Evolutionary conservation across 2,113 vertebrate genomes (phyloP).

Genomic region (Dasypus novemcinctus): DNA sequence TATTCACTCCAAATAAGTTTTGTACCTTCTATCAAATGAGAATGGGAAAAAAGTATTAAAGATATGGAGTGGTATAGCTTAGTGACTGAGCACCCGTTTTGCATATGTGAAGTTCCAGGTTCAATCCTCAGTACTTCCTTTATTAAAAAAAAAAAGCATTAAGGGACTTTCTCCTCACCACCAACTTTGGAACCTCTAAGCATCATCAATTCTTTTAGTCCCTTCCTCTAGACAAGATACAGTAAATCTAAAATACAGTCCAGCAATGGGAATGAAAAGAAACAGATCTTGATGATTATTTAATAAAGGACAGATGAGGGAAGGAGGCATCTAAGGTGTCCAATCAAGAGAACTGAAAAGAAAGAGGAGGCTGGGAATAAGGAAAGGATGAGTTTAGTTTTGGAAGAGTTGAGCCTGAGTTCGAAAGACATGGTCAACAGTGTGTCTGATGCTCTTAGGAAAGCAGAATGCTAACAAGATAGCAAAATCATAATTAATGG

Average conservation of each 20-base stretch:
- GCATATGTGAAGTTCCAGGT: no score
- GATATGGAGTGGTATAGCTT: no score
- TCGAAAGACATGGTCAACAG: neutral
- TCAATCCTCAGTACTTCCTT: no score
- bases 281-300: neutral
- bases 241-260: neutral
- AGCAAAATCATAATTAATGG: neutral
- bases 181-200: neutral
- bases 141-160: neutral
- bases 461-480: neutral
- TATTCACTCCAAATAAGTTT: neutral
- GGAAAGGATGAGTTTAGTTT: neutral
- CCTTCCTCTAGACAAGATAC: neutral
- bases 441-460: neutral
- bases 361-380: neutral
- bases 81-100: no score
- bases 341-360: neutral
- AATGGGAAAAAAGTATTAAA: neutral
- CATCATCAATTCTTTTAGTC: neutral
- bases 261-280: neutral
- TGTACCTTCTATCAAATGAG: constrained; percentile 2
- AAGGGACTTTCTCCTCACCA: neutral
- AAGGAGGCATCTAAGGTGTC: neutral
- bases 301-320: neutral
- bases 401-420: neutral